Conservation (phyloP, 2,888 invertebrate genomes). For the Apamea monoglypha region DNA sequence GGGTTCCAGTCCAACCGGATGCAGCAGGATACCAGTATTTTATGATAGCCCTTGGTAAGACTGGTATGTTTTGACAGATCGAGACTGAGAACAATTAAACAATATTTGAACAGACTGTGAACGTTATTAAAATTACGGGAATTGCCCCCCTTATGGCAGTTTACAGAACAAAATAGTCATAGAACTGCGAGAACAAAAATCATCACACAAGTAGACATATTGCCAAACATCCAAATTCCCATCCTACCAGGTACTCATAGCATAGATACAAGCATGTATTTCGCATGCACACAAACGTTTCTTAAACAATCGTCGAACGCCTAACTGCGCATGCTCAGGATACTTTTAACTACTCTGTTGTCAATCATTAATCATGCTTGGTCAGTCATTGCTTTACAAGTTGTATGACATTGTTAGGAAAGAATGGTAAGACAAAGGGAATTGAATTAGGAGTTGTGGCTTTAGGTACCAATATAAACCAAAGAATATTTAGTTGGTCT, state of each 20-base stretch:
- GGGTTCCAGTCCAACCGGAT: too few species aligned
- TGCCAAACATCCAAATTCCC: background rate
- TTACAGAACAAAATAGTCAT: background rate
- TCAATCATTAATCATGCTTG: conserved; percentile 43
- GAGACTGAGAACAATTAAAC: too few species aligned
- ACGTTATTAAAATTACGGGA: too few species aligned
- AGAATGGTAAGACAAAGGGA: conserved; percentile 28
- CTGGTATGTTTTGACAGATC: too few species aligned
- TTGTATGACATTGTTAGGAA: conserved; percentile 18
- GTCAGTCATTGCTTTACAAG: conserved; percentile 3
- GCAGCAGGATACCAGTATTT: too few species aligned
- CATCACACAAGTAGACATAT: background rate
- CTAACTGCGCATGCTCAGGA: conserved; percentile 58
- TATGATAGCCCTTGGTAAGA: too few species aligned
- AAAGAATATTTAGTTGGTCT: background rate
- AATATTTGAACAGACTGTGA: too few species aligned
- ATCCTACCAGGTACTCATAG: conserved; percentile 6
- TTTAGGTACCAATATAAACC: too few species aligned
- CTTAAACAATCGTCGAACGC: conserved; percentile 57
- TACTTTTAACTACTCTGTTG: conserved; percentile 43
- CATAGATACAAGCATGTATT: conserved; percentile 17
- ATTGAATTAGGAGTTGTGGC: background rate
- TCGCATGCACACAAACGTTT: conserved; percentile 59
- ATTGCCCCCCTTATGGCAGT: background rate
- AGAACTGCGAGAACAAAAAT: background rate